Conservation (phyloP, 1,140 invertebrate genomes). For the Acromyrmex echinatior region DNA sequence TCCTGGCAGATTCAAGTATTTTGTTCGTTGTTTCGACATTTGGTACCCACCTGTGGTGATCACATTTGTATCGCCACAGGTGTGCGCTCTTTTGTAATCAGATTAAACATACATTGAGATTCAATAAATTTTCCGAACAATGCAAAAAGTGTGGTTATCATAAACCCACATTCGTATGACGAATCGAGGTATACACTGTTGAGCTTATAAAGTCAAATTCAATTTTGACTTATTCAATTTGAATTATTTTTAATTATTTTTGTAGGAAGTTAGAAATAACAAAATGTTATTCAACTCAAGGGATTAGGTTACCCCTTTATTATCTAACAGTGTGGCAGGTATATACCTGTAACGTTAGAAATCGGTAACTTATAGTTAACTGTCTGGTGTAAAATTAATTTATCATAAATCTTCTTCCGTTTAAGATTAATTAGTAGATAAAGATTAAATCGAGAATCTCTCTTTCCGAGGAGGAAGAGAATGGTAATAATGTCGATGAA, state of each 20-base stretch:
- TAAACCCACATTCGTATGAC: background rate
- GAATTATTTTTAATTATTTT: too few relatives aligned
- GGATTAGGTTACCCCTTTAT: too few relatives aligned
- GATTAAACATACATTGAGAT: background rate
- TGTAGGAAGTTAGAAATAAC: too few relatives aligned
- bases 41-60: background rate
- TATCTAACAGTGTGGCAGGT: background rate
- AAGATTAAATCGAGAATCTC: slow-evolving; percentile 22
- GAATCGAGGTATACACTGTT: background rate
- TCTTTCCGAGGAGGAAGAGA: slow-evolving; percentile 7
- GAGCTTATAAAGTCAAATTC: too few relatives aligned
- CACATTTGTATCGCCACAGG: slow-evolving; percentile 9
- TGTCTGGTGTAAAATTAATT: slow-evolving; percentile 29
- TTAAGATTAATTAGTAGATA: slow-evolving; percentile 41
- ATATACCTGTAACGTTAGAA: background rate
- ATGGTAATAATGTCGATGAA: slow-evolving; percentile 49
- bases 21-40: slow-evolving; percentile 4
- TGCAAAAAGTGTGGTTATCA: background rate
- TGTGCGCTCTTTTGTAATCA: background rate
- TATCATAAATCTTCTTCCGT: background rate
- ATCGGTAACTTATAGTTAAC: background rate
- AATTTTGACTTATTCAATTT: too few relatives aligned
- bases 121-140: background rate
- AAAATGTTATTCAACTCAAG: too few relatives aligned
- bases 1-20: slow-evolving; percentile 23